phyloP scores from a whole-genome alignment of 1,140 invertebrate genomes.

The Brachionus asplanchnoidis region DNA sequence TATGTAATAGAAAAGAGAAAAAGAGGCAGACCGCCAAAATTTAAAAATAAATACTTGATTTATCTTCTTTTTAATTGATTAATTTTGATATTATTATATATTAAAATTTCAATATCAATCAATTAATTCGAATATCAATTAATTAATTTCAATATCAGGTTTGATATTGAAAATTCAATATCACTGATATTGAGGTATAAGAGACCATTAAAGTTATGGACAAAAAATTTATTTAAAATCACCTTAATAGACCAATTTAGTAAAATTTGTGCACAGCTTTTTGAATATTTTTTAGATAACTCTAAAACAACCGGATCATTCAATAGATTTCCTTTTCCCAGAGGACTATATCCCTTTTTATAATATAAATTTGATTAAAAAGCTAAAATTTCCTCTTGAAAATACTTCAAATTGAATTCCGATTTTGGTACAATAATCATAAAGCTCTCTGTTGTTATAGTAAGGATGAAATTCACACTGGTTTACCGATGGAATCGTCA shows the following conservation, averaged over 20 bases:
- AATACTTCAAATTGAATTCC: conserved; percentile 48
- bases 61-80: too few relatives aligned
- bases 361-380: background rate
- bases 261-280: conserved; percentile 53
- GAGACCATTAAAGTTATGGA: too few relatives aligned
- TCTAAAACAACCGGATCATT: conserved; percentile 46
- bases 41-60: too few relatives aligned
- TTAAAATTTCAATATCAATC: too few relatives aligned
- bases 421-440: conserved; percentile 52
- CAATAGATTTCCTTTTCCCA: conserved; percentile 54
- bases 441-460: conserved; percentile 52
- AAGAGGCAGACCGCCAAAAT: too few relatives aligned
- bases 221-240: conserved; percentile 3
- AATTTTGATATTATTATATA: too few relatives aligned
- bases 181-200: too few relatives aligned
- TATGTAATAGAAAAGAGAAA: too few relatives aligned
- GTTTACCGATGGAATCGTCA: conserved; percentile 54
- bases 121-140: too few relatives aligned
- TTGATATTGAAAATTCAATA: too few relatives aligned
- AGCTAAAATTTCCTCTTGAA: background rate
- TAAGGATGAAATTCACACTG: conserved; percentile 59
- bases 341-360: conserved; percentile 56
- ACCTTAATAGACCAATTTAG: conserved; percentile 53
- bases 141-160: too few relatives aligned
- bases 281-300: conserved; percentile 46